Percentiles rank a stretch among this genome's conserved stretches.
Conservation (phyloP, 1,140 invertebrate species). For the Drosophila jambulina region DNA sequence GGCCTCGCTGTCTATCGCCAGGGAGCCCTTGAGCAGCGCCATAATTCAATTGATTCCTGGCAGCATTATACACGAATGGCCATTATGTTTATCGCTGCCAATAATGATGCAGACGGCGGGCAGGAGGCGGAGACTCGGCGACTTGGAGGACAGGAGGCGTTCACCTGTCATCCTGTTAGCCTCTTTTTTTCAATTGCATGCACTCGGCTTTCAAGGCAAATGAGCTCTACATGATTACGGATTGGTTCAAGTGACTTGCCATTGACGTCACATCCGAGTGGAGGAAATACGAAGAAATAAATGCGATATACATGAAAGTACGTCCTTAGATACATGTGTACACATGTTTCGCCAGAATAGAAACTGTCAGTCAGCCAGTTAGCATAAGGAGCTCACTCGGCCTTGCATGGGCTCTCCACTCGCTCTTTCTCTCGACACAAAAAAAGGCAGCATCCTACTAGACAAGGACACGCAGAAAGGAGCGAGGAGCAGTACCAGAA, state of each 20-base stretch:
- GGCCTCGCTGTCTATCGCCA: conserved; percentile 30
- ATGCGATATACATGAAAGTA: conserved; percentile 19
- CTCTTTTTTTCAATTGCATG: conserved; percentile 68
- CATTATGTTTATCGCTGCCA: conserved; percentile 70
- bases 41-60: conserved; percentile 80
- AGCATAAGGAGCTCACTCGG: conserved; percentile 31
- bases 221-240: conserved; percentile 79
- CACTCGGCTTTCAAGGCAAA: conserved; percentile 66
- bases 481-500: neutral
- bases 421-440: neutral
- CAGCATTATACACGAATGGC: conserved; percentile 67
- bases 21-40: conserved; percentile 50
- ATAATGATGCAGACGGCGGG: conserved; percentile 44
- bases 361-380: conserved; percentile 46
- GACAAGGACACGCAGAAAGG: conserved; percentile 6
- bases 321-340: conserved; percentile 12
- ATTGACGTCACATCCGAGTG: conserved; percentile 55
- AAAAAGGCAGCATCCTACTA: conserved; percentile 20
- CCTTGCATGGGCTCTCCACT: conserved; percentile 24
- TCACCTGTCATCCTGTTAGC: conserved; percentile 67
- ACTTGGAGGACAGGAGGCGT: conserved; percentile 21
- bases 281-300: conserved; percentile 33
- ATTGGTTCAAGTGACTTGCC: conserved; percentile 65
- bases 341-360: conserved; percentile 20
- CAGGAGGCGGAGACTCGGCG: too few species aligned